phyloP scores from a whole-genome alignment of 2,113 vertebrate genomes.

The Raja brachyura region DNA sequence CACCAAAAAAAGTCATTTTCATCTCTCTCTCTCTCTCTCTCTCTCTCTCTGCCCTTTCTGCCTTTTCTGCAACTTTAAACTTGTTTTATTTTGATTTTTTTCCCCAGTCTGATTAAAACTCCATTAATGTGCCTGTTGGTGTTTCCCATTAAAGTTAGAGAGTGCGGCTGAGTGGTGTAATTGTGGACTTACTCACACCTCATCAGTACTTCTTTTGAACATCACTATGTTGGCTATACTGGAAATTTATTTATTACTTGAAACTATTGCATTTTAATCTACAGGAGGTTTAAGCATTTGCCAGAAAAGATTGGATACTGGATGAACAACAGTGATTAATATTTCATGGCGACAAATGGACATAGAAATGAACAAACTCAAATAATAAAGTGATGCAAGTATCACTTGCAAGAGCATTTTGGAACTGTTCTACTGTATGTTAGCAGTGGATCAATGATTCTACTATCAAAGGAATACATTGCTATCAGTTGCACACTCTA shows the following conservation, averaged over 20 bases:
- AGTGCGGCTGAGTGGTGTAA: too few relatives aligned
- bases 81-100: too few relatives aligned
- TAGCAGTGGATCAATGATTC: background rate
- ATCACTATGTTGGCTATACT: background rate
- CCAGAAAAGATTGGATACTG: background rate
- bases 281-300: background rate
- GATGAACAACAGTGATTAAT: background rate
- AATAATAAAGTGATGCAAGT: background rate
- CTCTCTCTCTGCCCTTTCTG: too few relatives aligned
- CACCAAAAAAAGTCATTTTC: too few relatives aligned
- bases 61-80: too few relatives aligned
- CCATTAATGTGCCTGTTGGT: too few relatives aligned
- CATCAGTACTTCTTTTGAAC: background rate
- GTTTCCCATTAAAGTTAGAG: too few relatives aligned
- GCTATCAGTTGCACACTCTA: background rate
- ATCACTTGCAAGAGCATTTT: background rate
- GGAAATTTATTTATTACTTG: background rate
- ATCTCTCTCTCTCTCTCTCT: too few relatives aligned
- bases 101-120: too few relatives aligned
- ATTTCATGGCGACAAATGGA: background rate
- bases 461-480: background rate
- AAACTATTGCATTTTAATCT: background rate
- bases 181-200: too few relatives aligned
- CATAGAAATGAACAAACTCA: background rate
- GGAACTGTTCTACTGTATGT: background rate